phyloP scores from a whole-genome alignment of 2,797 vertebrate species.

The Hoplostethus mediterraneus region DNA sequence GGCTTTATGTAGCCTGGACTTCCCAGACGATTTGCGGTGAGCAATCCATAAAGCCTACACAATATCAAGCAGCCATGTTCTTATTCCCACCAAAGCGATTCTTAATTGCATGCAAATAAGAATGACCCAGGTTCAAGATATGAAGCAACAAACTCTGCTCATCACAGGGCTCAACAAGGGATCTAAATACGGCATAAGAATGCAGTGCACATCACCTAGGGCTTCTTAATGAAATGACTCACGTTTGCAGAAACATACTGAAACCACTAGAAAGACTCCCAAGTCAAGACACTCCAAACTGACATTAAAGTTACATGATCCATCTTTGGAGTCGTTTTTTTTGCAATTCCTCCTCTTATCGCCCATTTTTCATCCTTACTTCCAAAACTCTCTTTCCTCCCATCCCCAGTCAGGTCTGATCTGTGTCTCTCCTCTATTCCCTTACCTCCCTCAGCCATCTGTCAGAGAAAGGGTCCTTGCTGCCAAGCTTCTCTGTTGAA shows the following conservation, averaged over 20 bases:
- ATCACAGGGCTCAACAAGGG: constrained; percentile 38
- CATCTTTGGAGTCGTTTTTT: constrained; percentile 58
- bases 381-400: constrained; percentile 67
- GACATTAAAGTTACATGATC: constrained; percentile 68
- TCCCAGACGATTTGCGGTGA: constrained; percentile 27
- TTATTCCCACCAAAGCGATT: constrained; percentile 41
- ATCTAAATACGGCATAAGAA: constrained; percentile 22
- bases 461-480: constrained; percentile 69
- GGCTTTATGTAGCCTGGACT: constrained; percentile 29
- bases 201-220: constrained; percentile 30
- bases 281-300: constrained; percentile 47
- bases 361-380: constrained; percentile 57
- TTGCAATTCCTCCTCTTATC: constrained; percentile 53
- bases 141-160: constrained; percentile 31
- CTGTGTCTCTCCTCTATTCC: constrained; percentile 69
- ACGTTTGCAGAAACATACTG: constrained; percentile 37
- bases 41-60: constrained; percentile 13
- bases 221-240: constrained; percentile 41
- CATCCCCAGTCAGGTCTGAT: constrained; percentile 74
- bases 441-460: constrained; percentile 82
- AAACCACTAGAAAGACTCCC: constrained; percentile 49
- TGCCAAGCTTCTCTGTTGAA: constrained; percentile 76
- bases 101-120: constrained; percentile 74
- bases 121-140: constrained; percentile 63
- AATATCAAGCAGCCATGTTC: constrained; percentile 40